Evolutionary conservation across 1,140 invertebrate species (phyloP).

Genomic region (Matsumurasca onukii): DNA sequence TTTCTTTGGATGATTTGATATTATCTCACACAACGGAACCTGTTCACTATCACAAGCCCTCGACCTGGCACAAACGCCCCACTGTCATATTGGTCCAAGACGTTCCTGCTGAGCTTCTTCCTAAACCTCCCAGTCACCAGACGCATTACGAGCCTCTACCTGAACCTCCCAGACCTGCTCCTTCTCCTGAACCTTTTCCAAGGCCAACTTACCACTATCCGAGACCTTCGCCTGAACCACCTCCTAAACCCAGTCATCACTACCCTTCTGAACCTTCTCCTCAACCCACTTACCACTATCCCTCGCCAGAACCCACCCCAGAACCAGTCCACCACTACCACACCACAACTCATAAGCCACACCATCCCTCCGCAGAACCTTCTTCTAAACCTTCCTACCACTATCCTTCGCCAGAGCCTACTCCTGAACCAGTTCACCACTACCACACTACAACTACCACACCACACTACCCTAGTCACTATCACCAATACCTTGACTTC

Average conservation of each 20-base stretch:
- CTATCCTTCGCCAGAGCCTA: slow-evolving; percentile 23
- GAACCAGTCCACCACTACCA: slow-evolving; percentile 8
- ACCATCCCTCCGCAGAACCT: background rate
- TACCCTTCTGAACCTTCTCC: no score
- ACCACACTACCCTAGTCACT: background rate
- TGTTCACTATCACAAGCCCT: slow-evolving; percentile 22
- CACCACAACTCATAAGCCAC: no score
- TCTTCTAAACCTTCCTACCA: background rate
- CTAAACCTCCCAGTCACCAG: slow-evolving; percentile 33
- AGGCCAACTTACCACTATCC: background rate
- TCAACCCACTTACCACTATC: slow-evolving; percentile 7
- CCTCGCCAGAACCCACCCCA: slow-evolving; percentile 7
- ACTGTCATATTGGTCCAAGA: slow-evolving; percentile 38
- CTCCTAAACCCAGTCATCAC: no score
- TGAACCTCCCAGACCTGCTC: background rate
- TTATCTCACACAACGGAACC: slow-evolving; percentile 29
- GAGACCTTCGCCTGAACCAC: slow-evolving; percentile 21
- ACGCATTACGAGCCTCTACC: background rate
- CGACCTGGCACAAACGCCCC: slow-evolving; percentile 1
- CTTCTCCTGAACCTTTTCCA: slow-evolving; percentile 13
- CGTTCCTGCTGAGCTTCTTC: slow-evolving; percentile 34
- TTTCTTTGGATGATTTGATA: slow-evolving; percentile 36
- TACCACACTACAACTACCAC: no score
- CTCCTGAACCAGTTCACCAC: slow-evolving; percentile 4
- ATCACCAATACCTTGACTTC: background rate